Percentiles rank a stretch among this genome's conserved stretches.
These are phyloP conservation scores for Dynastes grantii DNA, from an alignment of 2,888 invertebrate genomes.

Conservation along the genomic window DNA sequence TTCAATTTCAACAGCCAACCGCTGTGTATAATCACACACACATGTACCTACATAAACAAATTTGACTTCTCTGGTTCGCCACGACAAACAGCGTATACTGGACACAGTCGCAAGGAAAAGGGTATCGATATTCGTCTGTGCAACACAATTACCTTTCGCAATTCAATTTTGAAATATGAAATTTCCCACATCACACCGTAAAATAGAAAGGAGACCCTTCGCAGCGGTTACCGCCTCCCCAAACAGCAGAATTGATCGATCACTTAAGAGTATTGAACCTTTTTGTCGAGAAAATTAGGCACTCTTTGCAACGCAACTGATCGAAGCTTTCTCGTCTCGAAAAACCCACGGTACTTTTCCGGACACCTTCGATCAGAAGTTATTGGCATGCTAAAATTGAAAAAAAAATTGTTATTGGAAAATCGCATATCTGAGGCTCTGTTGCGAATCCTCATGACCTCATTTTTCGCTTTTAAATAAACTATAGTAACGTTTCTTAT, in stretches of 20 bases:
- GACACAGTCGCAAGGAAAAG: no score
- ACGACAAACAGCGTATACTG: no score
- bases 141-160: background rate
- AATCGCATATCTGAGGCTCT: background rate
- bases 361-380: conserved; percentile 4
- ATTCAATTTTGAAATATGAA: background rate
- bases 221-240: background rate
- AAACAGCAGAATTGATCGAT: conserved; percentile 2
- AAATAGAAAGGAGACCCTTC: conserved; percentile 1
- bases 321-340: conserved; percentile 7
- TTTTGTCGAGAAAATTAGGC: conserved; percentile 19
- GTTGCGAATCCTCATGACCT: background rate
- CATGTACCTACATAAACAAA: no score
- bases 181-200: background rate
- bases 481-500: no score
- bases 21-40: no score
- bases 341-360: background rate
- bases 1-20: no score
- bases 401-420: background rate
- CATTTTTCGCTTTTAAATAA: background rate
- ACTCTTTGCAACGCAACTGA: conserved; percentile 2
- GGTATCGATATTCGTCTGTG: no score
- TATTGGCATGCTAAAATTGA: conserved; percentile 6
- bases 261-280: background rate
- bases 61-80: no score